Conservation (phyloP, 2,113 vertebrate genomes). For the Pomatostomus ruficeps region DNA sequence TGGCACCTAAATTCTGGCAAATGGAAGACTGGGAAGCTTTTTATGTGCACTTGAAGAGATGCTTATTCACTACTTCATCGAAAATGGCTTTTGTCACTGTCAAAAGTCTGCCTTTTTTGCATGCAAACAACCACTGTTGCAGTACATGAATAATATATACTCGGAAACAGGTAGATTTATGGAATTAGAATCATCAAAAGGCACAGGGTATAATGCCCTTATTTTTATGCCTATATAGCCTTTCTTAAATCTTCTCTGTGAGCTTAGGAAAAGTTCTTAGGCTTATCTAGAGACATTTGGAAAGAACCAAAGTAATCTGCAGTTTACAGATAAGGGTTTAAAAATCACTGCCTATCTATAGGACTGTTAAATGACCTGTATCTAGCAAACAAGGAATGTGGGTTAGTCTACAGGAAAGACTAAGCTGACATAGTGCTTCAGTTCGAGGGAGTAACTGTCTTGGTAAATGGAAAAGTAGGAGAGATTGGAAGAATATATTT, state of each 20-base stretch:
- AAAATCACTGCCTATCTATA: neutral
- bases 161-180: neutral
- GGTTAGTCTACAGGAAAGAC: conserved; percentile 19
- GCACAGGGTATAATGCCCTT: neutral
- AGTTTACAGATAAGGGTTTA: conserved; percentile 15
- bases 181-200: neutral
- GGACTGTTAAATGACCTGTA: conserved; percentile 22
- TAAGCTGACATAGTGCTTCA: neutral
- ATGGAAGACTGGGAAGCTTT: neutral
- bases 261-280: neutral
- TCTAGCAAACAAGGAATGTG: conserved; percentile 13
- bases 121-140: neutral
- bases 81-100: neutral
- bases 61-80: neutral
- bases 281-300: neutral
- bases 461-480: neutral
- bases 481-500: conserved; percentile 37
- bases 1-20: neutral
- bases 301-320: conserved; percentile 7
- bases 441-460: conserved; percentile 3
- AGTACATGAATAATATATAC: neutral
- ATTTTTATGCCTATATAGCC: neutral
- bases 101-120: neutral
- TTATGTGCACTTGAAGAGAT: neutral
- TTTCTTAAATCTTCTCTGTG: neutral